Evolutionary conservation across 2,113 vertebrate species (phyloP).

Genomic region (Coreoperca whiteheadi): DNA sequence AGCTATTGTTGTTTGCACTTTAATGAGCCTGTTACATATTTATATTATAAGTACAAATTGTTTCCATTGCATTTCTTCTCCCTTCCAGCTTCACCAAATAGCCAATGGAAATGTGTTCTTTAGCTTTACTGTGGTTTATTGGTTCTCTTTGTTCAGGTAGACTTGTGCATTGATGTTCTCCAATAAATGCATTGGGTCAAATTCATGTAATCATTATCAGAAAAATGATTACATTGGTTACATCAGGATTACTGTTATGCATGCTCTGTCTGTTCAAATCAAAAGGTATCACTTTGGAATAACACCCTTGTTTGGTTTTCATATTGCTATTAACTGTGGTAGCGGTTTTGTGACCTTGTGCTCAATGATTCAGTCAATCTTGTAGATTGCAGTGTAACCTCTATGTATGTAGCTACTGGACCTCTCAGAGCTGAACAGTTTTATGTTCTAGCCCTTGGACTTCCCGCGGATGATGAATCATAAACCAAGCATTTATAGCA

Average conservation of each 20-base stretch:
- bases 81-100: not conserved
- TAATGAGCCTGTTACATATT: not conserved
- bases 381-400: constrained; percentile 66
- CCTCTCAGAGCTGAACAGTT: constrained; percentile 70
- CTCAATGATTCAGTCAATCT: constrained; percentile 62
- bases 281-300: constrained; percentile 34
- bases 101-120: not conserved
- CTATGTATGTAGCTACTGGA: constrained; percentile 60
- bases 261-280: constrained; percentile 13
- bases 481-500: constrained; percentile 81
- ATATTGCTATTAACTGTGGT: constrained; percentile 63
- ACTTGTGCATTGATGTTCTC: not conserved
- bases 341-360: constrained; percentile 70
- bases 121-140: not conserved
- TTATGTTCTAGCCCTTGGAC: constrained; percentile 82
- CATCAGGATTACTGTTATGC: not conserved
- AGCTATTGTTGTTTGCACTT: not conserved
- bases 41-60: not conserved
- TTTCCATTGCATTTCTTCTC: not conserved
- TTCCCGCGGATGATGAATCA: constrained; percentile 72
- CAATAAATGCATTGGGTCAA: not conserved
- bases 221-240: not conserved
- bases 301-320: constrained; percentile 57
- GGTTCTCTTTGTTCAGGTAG: not conserved
- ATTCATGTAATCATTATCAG: not conserved